phyloP scores from a whole-genome alignment of 1,140 invertebrate genomes.

The Pseudachorutes palmiensis region DNA sequence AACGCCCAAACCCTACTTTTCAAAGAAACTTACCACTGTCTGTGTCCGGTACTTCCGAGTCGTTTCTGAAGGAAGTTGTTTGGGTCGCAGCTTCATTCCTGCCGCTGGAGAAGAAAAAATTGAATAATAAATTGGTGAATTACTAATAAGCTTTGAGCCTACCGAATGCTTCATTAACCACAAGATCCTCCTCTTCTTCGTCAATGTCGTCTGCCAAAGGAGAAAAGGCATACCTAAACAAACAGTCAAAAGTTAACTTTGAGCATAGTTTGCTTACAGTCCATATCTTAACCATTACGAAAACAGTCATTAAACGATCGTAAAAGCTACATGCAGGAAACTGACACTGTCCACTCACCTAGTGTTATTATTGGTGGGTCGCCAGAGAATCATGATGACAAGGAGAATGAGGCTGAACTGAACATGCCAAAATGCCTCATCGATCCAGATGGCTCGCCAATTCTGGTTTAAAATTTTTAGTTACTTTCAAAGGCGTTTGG shows the following conservation, averaged over 20 bases:
- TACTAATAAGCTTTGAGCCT: slow-evolving; percentile 28
- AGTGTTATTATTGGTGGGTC: slow-evolving; percentile 90
- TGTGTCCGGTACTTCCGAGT: slow-evolving; percentile 16
- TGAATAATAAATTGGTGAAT: neutral
- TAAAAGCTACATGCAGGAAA: too few species aligned
- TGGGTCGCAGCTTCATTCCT: slow-evolving; percentile 31
- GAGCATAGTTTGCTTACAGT: too few species aligned
- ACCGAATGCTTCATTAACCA: slow-evolving; percentile 75
- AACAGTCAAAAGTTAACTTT: neutral
- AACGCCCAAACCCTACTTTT: neutral
- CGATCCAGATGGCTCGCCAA: slow-evolving; percentile 85
- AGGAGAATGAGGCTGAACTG: slow-evolving; percentile 77
- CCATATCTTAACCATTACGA: too few species aligned
- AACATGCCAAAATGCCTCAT: slow-evolving; percentile 90
- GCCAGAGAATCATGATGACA: slow-evolving; percentile 89
- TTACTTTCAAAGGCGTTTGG: neutral
- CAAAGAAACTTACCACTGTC: slow-evolving; percentile 18
- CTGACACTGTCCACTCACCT: slow-evolving; percentile 44
- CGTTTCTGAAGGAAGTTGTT: slow-evolving; percentile 26
- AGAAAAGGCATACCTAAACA: slow-evolving; percentile 72
- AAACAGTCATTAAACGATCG: too few species aligned
- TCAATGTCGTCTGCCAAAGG: slow-evolving; percentile 74
- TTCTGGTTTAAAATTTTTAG: slow-evolving; percentile 48
- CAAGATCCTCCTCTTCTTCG: slow-evolving; percentile 66
- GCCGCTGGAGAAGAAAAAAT: slow-evolving; percentile 7